phyloP scores from a whole-genome alignment of 1,140 invertebrate species.

The Oryzaephilus surinamensis region DNA sequence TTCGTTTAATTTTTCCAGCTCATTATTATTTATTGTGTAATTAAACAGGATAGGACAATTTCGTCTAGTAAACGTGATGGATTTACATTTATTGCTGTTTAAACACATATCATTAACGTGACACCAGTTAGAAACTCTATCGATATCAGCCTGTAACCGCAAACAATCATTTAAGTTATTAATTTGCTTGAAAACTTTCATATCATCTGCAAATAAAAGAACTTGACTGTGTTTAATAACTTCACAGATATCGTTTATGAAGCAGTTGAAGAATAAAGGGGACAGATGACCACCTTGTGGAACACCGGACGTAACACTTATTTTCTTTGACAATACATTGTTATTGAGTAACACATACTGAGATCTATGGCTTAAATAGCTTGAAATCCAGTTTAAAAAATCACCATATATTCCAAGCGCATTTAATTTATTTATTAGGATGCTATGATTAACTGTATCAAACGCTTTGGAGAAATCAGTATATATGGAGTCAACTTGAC shows the following conservation, averaged over 20 bases:
- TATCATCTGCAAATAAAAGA: constrained; percentile 7
- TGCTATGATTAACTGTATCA: constrained; percentile 1
- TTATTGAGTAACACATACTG: background rate
- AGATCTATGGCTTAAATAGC: background rate
- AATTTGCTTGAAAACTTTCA: constrained; percentile 7
- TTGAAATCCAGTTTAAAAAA: constrained; percentile 2
- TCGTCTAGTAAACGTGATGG: constrained; percentile 5
- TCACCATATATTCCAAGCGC: background rate
- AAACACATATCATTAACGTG: background rate
- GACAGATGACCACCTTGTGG: background rate
- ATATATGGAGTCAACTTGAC: background rate
- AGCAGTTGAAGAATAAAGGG: background rate
- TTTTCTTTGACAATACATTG: background rate
- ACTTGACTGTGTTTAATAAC: background rate
- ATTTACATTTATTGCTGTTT: constrained; percentile 9
- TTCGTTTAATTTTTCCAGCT: too few species aligned
- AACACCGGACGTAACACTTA: background rate
- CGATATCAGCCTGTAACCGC: constrained; percentile 2
- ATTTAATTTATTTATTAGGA: constrained; percentile 1
- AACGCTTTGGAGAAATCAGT: background rate
- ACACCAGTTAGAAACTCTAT: constrained; percentile 5
- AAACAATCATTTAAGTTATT: background rate
- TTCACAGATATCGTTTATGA: background rate
- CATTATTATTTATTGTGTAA: too few species aligned
- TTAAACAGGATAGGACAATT: too few species aligned